These are phyloP conservation scores for Lasioglossum baleicum DNA, from an alignment of 1,140 invertebrate genomes.

Conservation along the genomic window DNA sequence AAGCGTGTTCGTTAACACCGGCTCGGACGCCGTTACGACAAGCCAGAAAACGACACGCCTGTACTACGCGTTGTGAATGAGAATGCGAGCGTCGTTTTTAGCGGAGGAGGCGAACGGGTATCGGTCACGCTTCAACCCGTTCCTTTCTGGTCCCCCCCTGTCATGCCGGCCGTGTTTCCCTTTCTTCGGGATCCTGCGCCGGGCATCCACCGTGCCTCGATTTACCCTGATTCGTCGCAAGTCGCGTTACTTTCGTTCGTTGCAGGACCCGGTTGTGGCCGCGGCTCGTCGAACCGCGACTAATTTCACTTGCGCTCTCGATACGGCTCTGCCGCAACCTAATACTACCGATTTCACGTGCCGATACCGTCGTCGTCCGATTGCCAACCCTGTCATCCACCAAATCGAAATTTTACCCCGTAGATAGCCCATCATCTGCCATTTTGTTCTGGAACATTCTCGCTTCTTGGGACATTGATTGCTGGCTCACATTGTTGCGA, in stretches of 20 bases:
- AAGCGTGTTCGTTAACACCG: conserved; percentile 49
- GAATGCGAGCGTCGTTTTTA: conserved; percentile 48
- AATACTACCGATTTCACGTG: conserved; percentile 41
- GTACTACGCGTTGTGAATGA: conserved; percentile 63
- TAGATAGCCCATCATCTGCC: too few species aligned
- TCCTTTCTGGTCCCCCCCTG: not conserved
- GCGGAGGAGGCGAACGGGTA: not conserved
- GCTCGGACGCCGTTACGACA: conserved; percentile 40
- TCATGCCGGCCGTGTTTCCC: not conserved
- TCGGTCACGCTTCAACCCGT: not conserved
- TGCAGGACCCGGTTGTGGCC: conserved; percentile 25
- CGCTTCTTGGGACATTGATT: too few species aligned
- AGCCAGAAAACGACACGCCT: conserved; percentile 61
- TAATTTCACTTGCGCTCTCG: conserved; percentile 68
- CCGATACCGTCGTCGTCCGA: conserved; percentile 22
- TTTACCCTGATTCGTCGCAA: conserved; percentile 54
- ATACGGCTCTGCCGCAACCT: conserved; percentile 47
- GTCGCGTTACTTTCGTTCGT: conserved; percentile 57
- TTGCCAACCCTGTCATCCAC: too few species aligned
- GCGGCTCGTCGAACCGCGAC: conserved; percentile 58
- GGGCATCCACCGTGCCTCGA: conserved; percentile 33
- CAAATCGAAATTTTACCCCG: too few species aligned
- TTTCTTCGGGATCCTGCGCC: conserved; percentile 19
- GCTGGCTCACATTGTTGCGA: too few species aligned
- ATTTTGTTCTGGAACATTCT: too few species aligned